Evolutionary conservation across 2,113 vertebrate genomes (phyloP).

Genomic region (Saimiri boliviensis): DNA sequence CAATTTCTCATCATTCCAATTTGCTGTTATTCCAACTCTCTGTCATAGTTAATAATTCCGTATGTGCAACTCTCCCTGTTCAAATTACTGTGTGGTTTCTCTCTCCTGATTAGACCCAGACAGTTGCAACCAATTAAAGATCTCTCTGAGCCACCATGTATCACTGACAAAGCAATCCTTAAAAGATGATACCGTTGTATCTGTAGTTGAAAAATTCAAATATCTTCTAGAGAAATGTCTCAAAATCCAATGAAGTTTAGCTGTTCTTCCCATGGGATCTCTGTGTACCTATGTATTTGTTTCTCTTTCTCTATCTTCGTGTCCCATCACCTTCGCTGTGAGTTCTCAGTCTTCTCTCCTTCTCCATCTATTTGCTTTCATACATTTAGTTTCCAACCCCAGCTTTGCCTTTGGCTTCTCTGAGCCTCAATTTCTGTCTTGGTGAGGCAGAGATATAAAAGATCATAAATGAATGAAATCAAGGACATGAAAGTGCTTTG

Average conservation of each 20-base stretch:
- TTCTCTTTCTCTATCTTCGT: background rate
- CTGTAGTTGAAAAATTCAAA: background rate
- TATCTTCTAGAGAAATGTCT: conserved; percentile 4
- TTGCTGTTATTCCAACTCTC: background rate
- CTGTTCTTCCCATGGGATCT: background rate
- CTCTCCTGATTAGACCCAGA: background rate
- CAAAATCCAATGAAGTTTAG: background rate
- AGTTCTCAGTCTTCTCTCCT: background rate
- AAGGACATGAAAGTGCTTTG: conserved; percentile 10
- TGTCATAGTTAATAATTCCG: conserved; percentile 18
- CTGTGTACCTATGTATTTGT: background rate
- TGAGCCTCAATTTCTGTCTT: conserved; percentile 19
- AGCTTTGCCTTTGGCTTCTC: background rate
- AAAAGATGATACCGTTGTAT: background rate
- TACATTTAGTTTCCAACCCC: background rate
- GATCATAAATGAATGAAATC: conserved; percentile 35
- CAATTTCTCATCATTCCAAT: background rate
- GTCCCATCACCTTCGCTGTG: background rate
- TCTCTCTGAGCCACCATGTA: background rate
- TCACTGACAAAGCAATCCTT: background rate
- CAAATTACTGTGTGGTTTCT: conserved; percentile 1
- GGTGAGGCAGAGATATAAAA: conserved; percentile 31
- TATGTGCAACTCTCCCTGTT: background rate
- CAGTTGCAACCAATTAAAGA: background rate
- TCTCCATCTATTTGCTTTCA: background rate